A percentile compares a stretch with the other conserved stretches of the same genome.
These are phyloP conservation scores for Dexiosoma caninum DNA, from an alignment of 2,888 invertebrate genomes.

Conservation along the genomic window DNA sequence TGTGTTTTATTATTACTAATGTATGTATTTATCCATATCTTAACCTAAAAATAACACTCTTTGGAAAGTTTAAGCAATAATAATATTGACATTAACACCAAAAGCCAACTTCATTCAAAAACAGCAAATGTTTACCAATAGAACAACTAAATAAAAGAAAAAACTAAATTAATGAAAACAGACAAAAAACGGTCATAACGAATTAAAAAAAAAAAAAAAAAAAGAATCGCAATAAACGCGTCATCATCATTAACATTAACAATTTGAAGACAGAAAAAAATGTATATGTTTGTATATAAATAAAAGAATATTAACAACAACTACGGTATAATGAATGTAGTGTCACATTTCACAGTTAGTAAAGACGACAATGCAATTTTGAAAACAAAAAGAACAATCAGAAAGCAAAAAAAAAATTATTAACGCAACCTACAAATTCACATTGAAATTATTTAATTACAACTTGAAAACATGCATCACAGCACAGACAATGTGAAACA, in stretches of 20 bases:
- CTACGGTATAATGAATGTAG: conserved; percentile 33
- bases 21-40: conserved; percentile 22
- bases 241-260: conserved; percentile 42
- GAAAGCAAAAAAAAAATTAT: neutral
- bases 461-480: conserved; percentile 40
- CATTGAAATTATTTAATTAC: conserved; percentile 63
- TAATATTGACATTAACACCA: conserved; percentile 29
- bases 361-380: conserved; percentile 3
- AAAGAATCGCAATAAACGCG: conserved; percentile 28
- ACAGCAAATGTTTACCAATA: conserved; percentile 19
- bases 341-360: conserved; percentile 62
- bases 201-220: too few relatives aligned
- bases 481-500: conserved; percentile 13
- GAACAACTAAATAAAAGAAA: conserved; percentile 19
- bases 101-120: conserved; percentile 9
- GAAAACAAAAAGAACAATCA: conserved; percentile 8
- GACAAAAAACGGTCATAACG: neutral
- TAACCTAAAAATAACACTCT: conserved; percentile 33
- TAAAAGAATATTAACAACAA: neutral
- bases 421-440: conserved; percentile 55
- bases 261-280: neutral
- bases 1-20: too few relatives aligned
- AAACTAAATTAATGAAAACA: neutral
- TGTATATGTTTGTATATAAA: neutral
- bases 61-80: conserved; percentile 8